Percentiles rank a stretch among this genome's conserved stretches.
Evolutionary conservation across 2,888 invertebrate genomes (phyloP).

Genomic region (Meghimatium bilineatum): DNA sequence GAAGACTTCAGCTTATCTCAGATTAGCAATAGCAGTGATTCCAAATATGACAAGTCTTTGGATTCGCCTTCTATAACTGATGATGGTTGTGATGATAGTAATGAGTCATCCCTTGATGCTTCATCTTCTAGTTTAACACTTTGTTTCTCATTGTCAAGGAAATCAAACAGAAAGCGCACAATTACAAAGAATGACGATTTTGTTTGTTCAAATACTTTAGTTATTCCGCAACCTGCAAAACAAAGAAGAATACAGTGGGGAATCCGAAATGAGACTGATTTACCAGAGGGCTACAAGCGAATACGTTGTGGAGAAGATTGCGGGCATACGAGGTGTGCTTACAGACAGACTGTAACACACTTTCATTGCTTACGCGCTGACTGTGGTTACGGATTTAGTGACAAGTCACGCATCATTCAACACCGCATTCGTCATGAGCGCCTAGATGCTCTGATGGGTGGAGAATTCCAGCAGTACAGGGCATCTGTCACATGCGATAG

Average conservation of each 20-base stretch:
- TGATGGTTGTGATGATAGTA: not conserved
- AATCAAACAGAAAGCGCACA: conserved; percentile 67
- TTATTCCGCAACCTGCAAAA: not conserved
- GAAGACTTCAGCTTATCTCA: not conserved
- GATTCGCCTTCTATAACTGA: not conserved
- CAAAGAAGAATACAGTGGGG: conserved; percentile 20
- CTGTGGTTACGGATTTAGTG: conserved; percentile 98
- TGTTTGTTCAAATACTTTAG: conserved; percentile 58
- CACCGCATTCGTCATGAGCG: conserved; percentile 96
- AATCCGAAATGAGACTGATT: conserved; percentile 56
- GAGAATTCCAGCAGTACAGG: conserved; percentile 94
- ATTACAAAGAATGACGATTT: conserved; percentile 66
- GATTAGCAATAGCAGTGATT: not conserved
- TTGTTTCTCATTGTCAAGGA: conserved; percentile 52
- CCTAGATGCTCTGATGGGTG: conserved; percentile 94
- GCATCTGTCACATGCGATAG: conserved; percentile 93
- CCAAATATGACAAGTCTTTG: not conserved
- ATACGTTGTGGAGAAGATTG: conserved; percentile 73
- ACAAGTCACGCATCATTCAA: conserved; percentile 94
- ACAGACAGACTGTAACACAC: conserved; percentile 86
- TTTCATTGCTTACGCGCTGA: conserved; percentile 95
- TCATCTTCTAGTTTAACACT: conserved; percentile 40
- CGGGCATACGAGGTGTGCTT: conserved; percentile 68
- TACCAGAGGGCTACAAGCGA: conserved; percentile 69
- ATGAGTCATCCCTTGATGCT: conserved; percentile 30